phyloP scores from a whole-genome alignment of 2,888 invertebrate species.

The Dynastes grantii region DNA sequence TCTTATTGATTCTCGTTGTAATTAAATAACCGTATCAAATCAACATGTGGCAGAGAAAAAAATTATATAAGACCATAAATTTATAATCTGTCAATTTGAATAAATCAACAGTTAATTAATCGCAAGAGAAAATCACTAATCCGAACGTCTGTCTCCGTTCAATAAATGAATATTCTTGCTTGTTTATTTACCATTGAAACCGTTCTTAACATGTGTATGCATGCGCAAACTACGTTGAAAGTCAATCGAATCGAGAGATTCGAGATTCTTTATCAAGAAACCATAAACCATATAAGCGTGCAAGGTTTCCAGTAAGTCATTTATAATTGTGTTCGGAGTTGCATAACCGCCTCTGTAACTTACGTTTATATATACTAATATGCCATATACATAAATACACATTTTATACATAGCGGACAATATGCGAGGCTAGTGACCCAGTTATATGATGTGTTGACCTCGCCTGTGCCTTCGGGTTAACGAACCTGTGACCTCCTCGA shows the following conservation, averaged over 20 bases:
- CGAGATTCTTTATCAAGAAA: slow-evolving; percentile 35
- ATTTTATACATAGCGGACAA: slow-evolving; percentile 44
- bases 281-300: slow-evolving; percentile 48
- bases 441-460: slow-evolving; percentile 56
- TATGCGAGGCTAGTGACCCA: slow-evolving; percentile 58
- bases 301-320: slow-evolving; percentile 57
- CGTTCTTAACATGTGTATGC: background rate
- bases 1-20: background rate
- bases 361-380: background rate
- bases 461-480: slow-evolving; percentile 57
- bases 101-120: slow-evolving; percentile 27
- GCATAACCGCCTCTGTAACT: slow-evolving; percentile 52
- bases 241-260: background rate
- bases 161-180: background rate
- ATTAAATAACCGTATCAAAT: slow-evolving; percentile 8
- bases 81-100: slow-evolving; percentile 22
- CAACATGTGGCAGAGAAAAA: background rate
- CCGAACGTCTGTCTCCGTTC: background rate
- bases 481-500: slow-evolving; percentile 58
- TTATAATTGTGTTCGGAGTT: slow-evolving; percentile 54
- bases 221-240: background rate
- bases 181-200: background rate
- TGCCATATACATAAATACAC: background rate
- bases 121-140: slow-evolving; percentile 5
- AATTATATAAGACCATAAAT: slow-evolving; percentile 7